Conservation (phyloP, 1,140 invertebrate genomes). For the Drosophila jambulina region DNA sequence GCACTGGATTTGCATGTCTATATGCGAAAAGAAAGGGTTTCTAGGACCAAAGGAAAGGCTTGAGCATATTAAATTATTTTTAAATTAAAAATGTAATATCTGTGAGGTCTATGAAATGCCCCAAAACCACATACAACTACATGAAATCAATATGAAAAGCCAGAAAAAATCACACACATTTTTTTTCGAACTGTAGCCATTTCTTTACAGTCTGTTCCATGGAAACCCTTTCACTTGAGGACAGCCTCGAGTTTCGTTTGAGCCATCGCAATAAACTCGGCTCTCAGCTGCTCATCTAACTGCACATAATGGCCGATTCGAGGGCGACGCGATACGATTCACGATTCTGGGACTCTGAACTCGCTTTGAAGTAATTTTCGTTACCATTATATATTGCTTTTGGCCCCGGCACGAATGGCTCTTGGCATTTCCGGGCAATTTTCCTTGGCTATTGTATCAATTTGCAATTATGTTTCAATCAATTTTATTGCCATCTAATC, state of each 20-base stretch:
- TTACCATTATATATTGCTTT: conserved; percentile 54
- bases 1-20: background rate
- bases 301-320: conserved; percentile 32
- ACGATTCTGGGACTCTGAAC: conserved; percentile 10
- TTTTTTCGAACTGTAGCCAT: conserved; percentile 7
- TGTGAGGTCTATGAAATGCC: too few species aligned
- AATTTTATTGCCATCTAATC: conserved; percentile 65
- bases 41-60: background rate
- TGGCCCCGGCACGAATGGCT: conserved; percentile 22
- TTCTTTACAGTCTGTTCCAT: conserved; percentile 11
- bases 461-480: conserved; percentile 77
- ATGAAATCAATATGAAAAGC: background rate
- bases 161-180: background rate
- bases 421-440: conserved; percentile 61
- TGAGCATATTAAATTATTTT: background rate
- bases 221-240: conserved; percentile 22
- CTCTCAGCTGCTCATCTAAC: conserved; percentile 42
- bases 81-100: background rate
- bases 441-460: conserved; percentile 62
- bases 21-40: background rate
- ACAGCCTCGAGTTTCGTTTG: background rate
- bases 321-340: conserved; percentile 25
- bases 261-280: conserved; percentile 10
- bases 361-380: conserved; percentile 58
- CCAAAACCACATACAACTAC: too few species aligned